Evolutionary conservation across 2,113 vertebrate species (phyloP), one percentile per base, ranked within the genome.

Genomic region (Tinamus guttatus): DNA sequence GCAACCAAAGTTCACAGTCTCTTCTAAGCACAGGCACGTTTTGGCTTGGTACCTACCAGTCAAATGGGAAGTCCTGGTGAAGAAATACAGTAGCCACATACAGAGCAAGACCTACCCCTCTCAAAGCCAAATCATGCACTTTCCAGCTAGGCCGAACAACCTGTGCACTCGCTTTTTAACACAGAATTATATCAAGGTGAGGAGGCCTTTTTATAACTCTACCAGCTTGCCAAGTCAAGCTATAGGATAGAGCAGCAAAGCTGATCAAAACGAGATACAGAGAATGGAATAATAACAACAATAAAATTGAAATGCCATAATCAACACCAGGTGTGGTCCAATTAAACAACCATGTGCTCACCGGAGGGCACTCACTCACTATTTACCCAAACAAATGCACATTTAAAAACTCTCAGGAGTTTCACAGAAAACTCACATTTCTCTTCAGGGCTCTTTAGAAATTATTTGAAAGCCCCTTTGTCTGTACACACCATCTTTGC

Each of bases 291-390:
- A 43, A 43, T 43, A 17, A 43, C 16, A 43, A 43, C 15, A 43
- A 43, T 17, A 65, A 56, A 32, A 1, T 40, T 58, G 27, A 3
- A 74, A 80, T 71, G 76, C 70, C 87, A 59, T 96, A 93, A 96
- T 97, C 91, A 97, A 93, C 94, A 94, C 92, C 96, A 97, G 96
- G 94, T 97, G 96, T 96, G 89, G 91, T 82, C 95, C 95, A 97
- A 94, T 97, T 96, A 96, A 96, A 93, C 63, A 90, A 85, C 85
- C 47, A 16, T 93, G 94, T 74, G 94, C 84, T 96, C 96, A 69
- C 38, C 62, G 93, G 96, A 95, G 90, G 93, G 95, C 88, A 94
- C 86, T 97, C 94, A 85, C 92, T 97, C 92, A 95, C 85, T 81
- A 93, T 97, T 89, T 97, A 87, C 89, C 94, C 95, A 96, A 96